Evolutionary conservation across 2,113 vertebrate species (phyloP).

Genomic region (Thunnus thynnus): DNA sequence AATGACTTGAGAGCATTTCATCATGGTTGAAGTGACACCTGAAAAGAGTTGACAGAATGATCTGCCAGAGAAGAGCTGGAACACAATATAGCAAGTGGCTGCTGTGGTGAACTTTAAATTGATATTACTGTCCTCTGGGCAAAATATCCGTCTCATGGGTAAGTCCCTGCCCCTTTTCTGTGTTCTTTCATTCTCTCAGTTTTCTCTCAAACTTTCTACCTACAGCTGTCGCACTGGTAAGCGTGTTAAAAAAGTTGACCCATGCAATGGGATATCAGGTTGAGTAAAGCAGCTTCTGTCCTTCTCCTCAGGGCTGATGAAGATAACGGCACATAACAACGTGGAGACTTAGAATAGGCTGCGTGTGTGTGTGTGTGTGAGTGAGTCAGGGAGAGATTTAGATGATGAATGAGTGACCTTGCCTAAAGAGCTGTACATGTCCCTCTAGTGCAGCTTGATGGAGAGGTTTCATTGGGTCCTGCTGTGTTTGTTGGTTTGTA

Average conservation of each 20-base stretch:
- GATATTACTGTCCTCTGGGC: slow-evolving; percentile 58
- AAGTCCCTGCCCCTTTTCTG: slow-evolving; percentile 34
- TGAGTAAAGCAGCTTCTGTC: slow-evolving; percentile 31
- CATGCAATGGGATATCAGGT: slow-evolving; percentile 39
- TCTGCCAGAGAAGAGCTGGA: neutral
- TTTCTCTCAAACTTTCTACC: slow-evolving; percentile 35
- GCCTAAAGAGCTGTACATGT: slow-evolving; percentile 71
- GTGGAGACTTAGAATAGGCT: slow-evolving; percentile 21
- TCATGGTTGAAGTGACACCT: slow-evolving; percentile 2
- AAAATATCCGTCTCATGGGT: slow-evolving; percentile 49
- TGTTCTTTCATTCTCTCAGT: slow-evolving; percentile 34
- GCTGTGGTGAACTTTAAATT: slow-evolving; percentile 60
- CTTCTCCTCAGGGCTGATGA: slow-evolving; percentile 63
- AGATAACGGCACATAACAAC: slow-evolving; percentile 63
- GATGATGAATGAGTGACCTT: slow-evolving; percentile 81
- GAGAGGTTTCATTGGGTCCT: slow-evolving; percentile 56
- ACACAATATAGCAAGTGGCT: slow-evolving; percentile 24
- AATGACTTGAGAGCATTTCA: slow-evolving; percentile 2
- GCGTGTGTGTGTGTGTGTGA: slow-evolving; percentile 12
- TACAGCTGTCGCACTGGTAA: slow-evolving; percentile 43
- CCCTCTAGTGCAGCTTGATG: slow-evolving; percentile 62
- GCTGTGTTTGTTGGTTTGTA: slow-evolving; percentile 37
- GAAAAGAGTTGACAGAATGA: slow-evolving; percentile 25
- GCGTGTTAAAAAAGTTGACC: slow-evolving; percentile 49
- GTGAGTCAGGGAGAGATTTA: slow-evolving; percentile 63